A percentile compares a stretch with the other conserved stretches of the same genome.
These are phyloP conservation scores for Anthopleura xanthogrammica DNA, from an alignment of 92 coral and sea anemone species.

Conservation along the genomic window DNA sequence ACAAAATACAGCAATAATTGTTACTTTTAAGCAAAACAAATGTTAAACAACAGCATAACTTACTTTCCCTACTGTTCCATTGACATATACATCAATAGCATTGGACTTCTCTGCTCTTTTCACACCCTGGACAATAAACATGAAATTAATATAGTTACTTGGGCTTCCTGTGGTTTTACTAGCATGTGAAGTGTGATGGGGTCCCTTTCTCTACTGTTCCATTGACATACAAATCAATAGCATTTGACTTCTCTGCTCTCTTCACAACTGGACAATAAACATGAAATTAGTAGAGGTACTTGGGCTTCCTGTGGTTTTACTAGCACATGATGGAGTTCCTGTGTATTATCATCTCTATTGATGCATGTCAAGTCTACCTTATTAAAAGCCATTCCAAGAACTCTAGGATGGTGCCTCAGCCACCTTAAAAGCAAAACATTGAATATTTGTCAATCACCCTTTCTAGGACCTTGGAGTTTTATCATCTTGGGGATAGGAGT, in stretches of 20 bases:
- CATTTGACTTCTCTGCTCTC: conserved; percentile 95
- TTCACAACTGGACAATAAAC: conserved; percentile 60
- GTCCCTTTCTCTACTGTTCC: conserved; percentile 98
- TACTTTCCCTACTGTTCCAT: conserved; percentile 97
- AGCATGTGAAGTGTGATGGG: no score
- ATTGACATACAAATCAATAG: conserved; percentile 91
- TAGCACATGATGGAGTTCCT: no score
- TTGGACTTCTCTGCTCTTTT: conserved; percentile 96
- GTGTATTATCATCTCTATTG: no score
- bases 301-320: no score
- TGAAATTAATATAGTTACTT: not conserved
- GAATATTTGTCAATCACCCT: not conserved
- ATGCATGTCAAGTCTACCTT: conserved; percentile 48
- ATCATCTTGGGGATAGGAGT: no score
- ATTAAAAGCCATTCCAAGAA: conserved; percentile 78
- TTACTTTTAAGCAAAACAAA: not conserved
- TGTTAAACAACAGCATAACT: not conserved
- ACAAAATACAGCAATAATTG: not conserved
- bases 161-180: no score
- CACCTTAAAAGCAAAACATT: conserved; percentile 61
- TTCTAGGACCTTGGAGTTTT: no score
- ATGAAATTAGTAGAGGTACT: no score
- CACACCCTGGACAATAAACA: conserved; percentile 57
- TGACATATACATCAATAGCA: conserved; percentile 92
- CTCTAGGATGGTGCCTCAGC: conserved; percentile 94